These are phyloP conservation scores for Tyrannus savana DNA, from an alignment of 2,113 vertebrate genomes.

Conservation along the genomic window DNA sequence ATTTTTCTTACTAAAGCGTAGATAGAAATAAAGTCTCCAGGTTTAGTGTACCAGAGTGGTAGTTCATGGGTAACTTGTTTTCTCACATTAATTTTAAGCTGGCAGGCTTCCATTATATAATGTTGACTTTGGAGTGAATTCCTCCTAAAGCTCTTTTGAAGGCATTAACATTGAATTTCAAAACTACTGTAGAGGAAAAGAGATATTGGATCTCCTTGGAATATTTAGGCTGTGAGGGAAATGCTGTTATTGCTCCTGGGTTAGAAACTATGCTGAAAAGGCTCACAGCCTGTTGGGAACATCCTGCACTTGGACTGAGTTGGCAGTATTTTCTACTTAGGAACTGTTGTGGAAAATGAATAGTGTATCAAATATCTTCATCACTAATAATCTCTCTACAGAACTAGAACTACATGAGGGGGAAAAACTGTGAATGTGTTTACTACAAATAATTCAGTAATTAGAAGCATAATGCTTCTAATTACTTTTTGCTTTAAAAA, in stretches of 20 bases:
- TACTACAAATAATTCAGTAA: not conserved
- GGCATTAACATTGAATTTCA: not conserved
- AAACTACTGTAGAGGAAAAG: not conserved
- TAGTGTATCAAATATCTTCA: not conserved
- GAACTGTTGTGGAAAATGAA: not conserved
- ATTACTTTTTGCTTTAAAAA: not conserved
- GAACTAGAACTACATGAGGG: not conserved
- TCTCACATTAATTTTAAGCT: conserved; percentile 31
- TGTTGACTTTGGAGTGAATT: conserved; percentile 6
- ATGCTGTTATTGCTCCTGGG: not conserved
- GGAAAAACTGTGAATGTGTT: not conserved
- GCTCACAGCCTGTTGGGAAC: not conserved
- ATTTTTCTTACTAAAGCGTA: not conserved
- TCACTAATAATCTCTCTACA: not conserved
- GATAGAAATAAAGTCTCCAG: not conserved
- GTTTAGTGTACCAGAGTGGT: not conserved
- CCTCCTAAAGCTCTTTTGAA: conserved; percentile 9
- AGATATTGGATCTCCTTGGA: not conserved
- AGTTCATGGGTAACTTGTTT: not conserved
- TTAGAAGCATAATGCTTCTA: not conserved
- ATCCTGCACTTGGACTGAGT: not conserved
- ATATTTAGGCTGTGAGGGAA: not conserved
- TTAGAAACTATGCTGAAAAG: not conserved
- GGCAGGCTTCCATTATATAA: not conserved
- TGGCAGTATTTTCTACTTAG: not conserved